A percentile compares a stretch with the other conserved stretches of the same genome.
These are phyloP conservation scores for Fopius arisanus DNA, from an alignment of 1,140 invertebrate species.

Conservation along the genomic window DNA sequence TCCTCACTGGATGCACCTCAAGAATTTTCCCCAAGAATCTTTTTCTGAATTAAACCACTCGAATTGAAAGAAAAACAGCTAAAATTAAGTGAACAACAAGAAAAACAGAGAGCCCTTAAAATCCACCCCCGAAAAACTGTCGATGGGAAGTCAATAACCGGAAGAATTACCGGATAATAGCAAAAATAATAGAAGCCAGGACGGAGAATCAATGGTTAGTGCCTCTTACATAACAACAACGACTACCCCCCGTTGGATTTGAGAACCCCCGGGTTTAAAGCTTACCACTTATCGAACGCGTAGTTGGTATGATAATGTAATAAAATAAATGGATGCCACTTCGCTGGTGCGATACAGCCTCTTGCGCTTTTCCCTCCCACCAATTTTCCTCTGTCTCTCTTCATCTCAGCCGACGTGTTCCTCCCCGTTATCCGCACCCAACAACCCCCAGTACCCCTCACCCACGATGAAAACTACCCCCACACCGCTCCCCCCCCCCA, in stretches of 20 bases:
- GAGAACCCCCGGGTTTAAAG: conserved; percentile 60
- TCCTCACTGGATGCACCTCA: too few species aligned
- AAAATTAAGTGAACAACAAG: too few species aligned
- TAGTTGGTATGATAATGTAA: conserved; percentile 67
- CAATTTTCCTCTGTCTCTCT: conserved; percentile 18
- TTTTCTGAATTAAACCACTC: too few species aligned
- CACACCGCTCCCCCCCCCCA: conserved; percentile 18
- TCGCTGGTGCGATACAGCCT: conserved; percentile 49
- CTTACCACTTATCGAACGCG: conserved; percentile 60
- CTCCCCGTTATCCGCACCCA: background rate
- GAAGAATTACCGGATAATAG: background rate
- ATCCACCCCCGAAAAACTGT: too few species aligned
- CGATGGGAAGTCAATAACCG: too few species aligned
- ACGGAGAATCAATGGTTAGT: background rate
- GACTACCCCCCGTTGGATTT: conserved; percentile 41
- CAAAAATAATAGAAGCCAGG: background rate
- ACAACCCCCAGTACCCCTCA: background rate
- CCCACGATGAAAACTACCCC: too few species aligned
- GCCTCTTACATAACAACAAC: conserved; percentile 22
- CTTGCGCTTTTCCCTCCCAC: conserved; percentile 21
- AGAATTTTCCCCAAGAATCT: too few species aligned
- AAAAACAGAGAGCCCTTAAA: too few species aligned
- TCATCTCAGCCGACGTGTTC: conserved; percentile 19
- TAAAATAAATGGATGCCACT: conserved; percentile 65
- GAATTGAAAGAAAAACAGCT: too few species aligned